Evolutionary conservation across 2,888 invertebrate genomes (phyloP).

Genomic region (Ichneumoninae sp.): DNA sequence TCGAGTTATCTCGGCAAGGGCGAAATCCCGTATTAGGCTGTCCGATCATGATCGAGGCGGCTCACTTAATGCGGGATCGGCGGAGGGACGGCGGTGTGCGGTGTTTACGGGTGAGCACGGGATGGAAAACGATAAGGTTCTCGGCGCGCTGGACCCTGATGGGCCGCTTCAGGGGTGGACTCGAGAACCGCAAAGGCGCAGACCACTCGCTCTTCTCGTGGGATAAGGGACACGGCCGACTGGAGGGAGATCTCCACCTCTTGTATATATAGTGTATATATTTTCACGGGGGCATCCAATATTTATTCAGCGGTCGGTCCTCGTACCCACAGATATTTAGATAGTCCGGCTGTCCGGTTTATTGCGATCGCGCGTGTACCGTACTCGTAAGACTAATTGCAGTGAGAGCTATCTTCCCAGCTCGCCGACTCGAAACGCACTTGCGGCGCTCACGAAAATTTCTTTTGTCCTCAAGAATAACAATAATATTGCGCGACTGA

Average conservation of each 20-base stretch:
- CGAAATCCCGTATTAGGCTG: slow-evolving; percentile 63
- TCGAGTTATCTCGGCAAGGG: slow-evolving; percentile 45
- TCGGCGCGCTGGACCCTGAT: slow-evolving; percentile 44
- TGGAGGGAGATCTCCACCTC: slow-evolving; percentile 34
- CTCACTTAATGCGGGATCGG: slow-evolving; percentile 49
- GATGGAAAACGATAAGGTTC: slow-evolving; percentile 61
- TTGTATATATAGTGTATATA: slow-evolving; percentile 62
- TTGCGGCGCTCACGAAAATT: slow-evolving; percentile 11
- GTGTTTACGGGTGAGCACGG: slow-evolving; percentile 58
- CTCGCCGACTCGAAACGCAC: slow-evolving; percentile 20
- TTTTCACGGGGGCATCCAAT: slow-evolving; percentile 72
- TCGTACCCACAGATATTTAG: slow-evolving; percentile 71
- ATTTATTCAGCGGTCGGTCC: slow-evolving; percentile 74
- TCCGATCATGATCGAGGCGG: slow-evolving; percentile 61
- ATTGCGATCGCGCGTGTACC: slow-evolving; percentile 62
- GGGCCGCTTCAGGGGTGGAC: slow-evolving; percentile 31
- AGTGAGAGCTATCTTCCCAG: slow-evolving; percentile 7
- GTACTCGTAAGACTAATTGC: slow-evolving; percentile 60
- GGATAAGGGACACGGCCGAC: slow-evolving; percentile 38
- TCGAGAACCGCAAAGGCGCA: slow-evolving; percentile 48
- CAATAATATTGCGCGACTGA: background rate
- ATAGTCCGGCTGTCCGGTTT: slow-evolving; percentile 68
- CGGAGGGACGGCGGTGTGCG: background rate
- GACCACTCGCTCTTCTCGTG: slow-evolving; percentile 16
- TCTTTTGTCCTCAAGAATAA: slow-evolving; percentile 11